phyloP scores from a whole-genome alignment of 1,140 invertebrate species.

The Heliconius nattereri region DNA sequence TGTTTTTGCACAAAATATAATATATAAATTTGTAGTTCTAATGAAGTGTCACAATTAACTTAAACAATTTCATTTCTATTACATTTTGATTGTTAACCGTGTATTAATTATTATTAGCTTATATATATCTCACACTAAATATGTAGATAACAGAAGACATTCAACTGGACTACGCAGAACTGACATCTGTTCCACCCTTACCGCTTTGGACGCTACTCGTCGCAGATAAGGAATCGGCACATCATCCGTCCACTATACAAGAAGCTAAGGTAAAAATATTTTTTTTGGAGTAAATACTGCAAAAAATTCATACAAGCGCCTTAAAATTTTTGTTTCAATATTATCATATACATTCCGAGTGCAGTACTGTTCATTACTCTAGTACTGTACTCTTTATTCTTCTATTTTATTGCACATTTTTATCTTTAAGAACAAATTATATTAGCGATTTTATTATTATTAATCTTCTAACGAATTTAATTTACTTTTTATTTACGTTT shows the following conservation, averaged over 20 bases:
- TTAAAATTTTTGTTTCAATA: no score
- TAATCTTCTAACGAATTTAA: background rate
- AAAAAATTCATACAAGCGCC: no score
- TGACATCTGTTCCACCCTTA: slow-evolving; percentile 97
- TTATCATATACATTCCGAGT: no score
- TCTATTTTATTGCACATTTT: no score
- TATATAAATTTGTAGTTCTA: background rate
- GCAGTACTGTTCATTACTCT: no score
- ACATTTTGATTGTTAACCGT: background rate
- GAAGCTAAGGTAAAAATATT: slow-evolving; percentile 75
- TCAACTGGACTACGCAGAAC: slow-evolving; percentile 96
- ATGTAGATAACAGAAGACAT: slow-evolving; percentile 90
- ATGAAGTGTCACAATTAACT: background rate
- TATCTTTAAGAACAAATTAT: background rate
- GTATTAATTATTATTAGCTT: no score
- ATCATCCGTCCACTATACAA: slow-evolving; percentile 79
- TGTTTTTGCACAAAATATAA: no score
- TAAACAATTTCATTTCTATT: background rate
- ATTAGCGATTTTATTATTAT: background rate
- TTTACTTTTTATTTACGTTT: background rate
- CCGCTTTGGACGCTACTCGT: slow-evolving; percentile 97
- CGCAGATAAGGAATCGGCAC: slow-evolving; percentile 92
- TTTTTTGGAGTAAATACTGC: background rate
- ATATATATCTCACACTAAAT: background rate
- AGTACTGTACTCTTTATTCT: no score